A percentile compares a stretch with the other conserved stretches of the same genome.
These are phyloP conservation scores for Serripes groenlandicus DNA, from an alignment of 2,888 invertebrate genomes.

Conservation along the genomic window DNA sequence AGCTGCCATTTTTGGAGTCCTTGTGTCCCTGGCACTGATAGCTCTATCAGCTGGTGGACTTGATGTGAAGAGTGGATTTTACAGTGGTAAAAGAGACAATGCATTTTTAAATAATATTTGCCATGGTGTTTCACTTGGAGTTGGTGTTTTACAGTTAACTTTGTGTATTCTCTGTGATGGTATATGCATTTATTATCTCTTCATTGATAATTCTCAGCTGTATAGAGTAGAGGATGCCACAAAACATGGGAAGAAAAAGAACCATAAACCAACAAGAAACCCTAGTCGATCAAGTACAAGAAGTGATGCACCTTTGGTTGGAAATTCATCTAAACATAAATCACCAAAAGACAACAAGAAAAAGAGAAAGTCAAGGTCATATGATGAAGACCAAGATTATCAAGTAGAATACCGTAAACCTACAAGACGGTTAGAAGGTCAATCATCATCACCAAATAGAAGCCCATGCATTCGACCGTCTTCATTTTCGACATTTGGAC, in stretches of 20 bases:
- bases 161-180: conserved; percentile 73
- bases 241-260: conserved; percentile 4
- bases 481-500: conserved; percentile 64
- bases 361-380: conserved; percentile 18
- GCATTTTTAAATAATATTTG: conserved; percentile 71
- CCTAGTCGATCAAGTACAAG: conserved; percentile 31
- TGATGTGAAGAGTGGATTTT: conserved; percentile 77
- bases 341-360: conserved; percentile 15
- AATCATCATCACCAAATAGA: neutral
- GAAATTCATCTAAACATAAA: conserved; percentile 14
- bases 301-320: conserved; percentile 38
- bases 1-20: conserved; percentile 69
- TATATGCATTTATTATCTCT: conserved; percentile 76
- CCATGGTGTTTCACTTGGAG: conserved; percentile 75
- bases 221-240: neutral
- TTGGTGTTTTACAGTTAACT: conserved; percentile 73
- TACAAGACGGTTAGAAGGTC: neutral
- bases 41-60: conserved; percentile 80
- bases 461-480: conserved; percentile 33
- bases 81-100: conserved; percentile 48
- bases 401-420: neutral
- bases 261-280: neutral
- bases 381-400: neutral
- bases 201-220: conserved; percentile 57
- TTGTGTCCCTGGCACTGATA: conserved; percentile 75